Percentiles rank a stretch among this genome's conserved stretches.
phyloP scores from a whole-genome alignment of 2,113 vertebrate genomes.

The Ahaetulla prasina region DNA sequence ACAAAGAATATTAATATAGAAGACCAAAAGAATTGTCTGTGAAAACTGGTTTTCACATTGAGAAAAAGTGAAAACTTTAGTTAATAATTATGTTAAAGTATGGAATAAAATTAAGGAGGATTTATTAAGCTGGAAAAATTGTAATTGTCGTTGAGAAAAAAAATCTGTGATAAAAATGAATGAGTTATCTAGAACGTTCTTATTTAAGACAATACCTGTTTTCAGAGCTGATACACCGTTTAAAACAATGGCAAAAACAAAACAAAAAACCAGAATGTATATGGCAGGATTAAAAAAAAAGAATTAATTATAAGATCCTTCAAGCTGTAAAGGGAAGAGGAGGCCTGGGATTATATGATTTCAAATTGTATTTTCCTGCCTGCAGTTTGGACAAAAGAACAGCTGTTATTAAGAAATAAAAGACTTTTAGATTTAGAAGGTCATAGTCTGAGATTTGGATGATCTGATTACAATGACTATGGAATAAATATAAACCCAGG shows the following conservation, averaged over 20 bases:
- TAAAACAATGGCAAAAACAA: neutral
- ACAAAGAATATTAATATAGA: no score
- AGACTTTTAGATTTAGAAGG: no score
- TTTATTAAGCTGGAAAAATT: neutral
- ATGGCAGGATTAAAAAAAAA: neutral
- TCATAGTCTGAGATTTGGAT: no score
- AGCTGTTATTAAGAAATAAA: no score
- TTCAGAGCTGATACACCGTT: neutral
- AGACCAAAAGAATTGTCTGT: neutral
- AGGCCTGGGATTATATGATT: neutral
- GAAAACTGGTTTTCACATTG: neutral
- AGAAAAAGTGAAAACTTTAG: neutral
- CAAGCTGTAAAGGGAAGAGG: neutral
- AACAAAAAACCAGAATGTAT: neutral
- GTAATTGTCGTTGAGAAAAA: neutral
- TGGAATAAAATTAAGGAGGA: neutral
- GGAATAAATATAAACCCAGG: neutral
- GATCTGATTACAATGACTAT: neutral
- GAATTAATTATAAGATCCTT: neutral
- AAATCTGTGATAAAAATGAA: neutral
- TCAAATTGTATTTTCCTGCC: no score
- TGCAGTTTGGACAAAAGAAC: no score
- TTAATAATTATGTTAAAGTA: neutral
- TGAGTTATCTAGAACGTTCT: neutral
- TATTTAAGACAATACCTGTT: neutral